These are phyloP conservation scores for Fistularia commersonii DNA, from an alignment of 2,797 vertebrate species.

Conservation along the genomic window DNA sequence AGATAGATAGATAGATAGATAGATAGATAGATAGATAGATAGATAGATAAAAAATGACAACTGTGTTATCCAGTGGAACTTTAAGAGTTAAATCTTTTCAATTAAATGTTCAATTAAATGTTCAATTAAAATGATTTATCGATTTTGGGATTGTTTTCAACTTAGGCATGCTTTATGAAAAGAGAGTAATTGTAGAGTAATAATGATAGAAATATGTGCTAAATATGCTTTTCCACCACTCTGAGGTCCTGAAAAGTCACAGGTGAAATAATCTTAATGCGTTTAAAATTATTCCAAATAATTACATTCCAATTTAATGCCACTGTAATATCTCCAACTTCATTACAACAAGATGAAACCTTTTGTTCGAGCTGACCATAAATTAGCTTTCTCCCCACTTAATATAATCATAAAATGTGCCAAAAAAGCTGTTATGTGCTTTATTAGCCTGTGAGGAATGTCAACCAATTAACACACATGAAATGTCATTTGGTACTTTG, in stretches of 20 bases:
- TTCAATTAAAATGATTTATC: no score
- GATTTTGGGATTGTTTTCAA: no score
- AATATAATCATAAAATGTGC: conserved; percentile 62
- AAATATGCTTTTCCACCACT: conserved; percentile 11
- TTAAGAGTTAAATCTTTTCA: no score
- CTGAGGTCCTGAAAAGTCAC: conserved; percentile 25
- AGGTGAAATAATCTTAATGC: conserved; percentile 40
- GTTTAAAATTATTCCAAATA: conserved; percentile 33
- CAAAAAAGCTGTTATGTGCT: conserved; percentile 56
- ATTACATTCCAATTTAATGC: conserved; percentile 51
- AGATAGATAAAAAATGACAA: no score
- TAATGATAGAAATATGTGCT: no score
- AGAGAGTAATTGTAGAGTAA: no score
- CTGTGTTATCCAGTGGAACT: no score
- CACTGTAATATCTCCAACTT: conserved; percentile 59
- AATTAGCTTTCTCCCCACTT: conserved; percentile 41
- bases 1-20: no score
- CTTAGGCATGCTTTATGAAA: no score
- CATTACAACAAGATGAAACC: conserved; percentile 59
- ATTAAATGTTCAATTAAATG: no score
- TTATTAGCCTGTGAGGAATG: conserved; percentile 49
- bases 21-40: no score
- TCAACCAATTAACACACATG: conserved; percentile 45
- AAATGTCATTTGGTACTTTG: conserved; percentile 44
- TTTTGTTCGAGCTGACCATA: conserved; percentile 43